phyloP scores from a whole-genome alignment of 2,113 vertebrate genomes.

The Pipra filicauda region DNA sequence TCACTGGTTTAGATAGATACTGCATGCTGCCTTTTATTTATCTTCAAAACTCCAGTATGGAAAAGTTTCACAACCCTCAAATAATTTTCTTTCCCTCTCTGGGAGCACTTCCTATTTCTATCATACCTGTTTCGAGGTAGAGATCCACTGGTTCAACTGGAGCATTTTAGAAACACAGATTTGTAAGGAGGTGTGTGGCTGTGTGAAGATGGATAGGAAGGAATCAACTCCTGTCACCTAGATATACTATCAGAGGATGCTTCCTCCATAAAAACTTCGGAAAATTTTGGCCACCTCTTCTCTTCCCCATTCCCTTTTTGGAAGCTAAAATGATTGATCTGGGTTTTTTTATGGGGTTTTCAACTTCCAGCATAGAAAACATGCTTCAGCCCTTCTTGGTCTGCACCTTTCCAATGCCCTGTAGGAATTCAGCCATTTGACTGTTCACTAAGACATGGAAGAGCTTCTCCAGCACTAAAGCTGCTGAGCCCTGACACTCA shows the following conservation, averaged over 20 bases:
- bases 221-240: background rate
- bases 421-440: background rate
- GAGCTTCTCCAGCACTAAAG: background rate
- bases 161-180: background rate
- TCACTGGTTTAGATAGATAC: background rate
- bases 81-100: background rate
- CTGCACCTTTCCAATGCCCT: background rate
- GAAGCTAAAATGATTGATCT: background rate
- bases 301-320: background rate
- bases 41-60: background rate
- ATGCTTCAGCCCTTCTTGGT: background rate
- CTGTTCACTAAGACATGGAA: background rate
- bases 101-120: background rate
- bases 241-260: background rate
- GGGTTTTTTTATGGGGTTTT: background rate
- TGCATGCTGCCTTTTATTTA: background rate
- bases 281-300: background rate
- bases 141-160: background rate
- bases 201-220: background rate
- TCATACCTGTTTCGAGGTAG: accelerated
- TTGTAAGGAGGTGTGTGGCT: background rate
- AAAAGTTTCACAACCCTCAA: background rate
- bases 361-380: background rate
- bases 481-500: background rate
- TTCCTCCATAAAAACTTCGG: background rate